These are phyloP conservation scores for Acronicta leporina DNA, from an alignment of 2,888 invertebrate species.

Conservation along the genomic window DNA sequence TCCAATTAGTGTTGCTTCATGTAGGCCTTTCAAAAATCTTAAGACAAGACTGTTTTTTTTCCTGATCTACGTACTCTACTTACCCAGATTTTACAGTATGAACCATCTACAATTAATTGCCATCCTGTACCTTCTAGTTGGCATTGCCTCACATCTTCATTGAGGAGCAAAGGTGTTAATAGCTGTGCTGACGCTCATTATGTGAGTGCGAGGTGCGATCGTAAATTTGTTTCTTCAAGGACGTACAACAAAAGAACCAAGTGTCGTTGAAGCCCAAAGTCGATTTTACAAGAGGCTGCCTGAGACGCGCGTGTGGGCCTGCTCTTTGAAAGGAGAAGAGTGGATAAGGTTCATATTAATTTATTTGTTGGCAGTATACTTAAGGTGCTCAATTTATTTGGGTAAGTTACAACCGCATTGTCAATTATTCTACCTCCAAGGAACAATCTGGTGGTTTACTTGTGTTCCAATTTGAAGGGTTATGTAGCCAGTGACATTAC, in stretches of 20 bases:
- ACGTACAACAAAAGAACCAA: slow-evolving; percentile 82
- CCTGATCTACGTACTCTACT: no score
- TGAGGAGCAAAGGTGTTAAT: slow-evolving; percentile 84
- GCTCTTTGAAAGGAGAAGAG: slow-evolving; percentile 45
- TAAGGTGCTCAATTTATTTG: no score
- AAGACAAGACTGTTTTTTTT: no score
- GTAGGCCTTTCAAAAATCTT: no score
- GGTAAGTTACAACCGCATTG: no score
- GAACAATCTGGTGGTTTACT: no score
- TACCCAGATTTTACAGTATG: not conserved
- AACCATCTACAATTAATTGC: not conserved
- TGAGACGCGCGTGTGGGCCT: slow-evolving; percentile 86
- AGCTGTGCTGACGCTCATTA: slow-evolving; percentile 83
- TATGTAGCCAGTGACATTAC: no score
- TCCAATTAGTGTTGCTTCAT: no score
- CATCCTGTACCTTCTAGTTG: not conserved
- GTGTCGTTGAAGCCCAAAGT: slow-evolving; percentile 83
- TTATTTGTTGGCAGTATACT: not conserved
- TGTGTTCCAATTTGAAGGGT: no score
- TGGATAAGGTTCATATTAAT: slow-evolving; percentile 62
- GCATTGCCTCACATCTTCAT: slow-evolving; percentile 73
- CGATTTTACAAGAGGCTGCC: slow-evolving; percentile 86
- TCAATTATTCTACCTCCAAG: no score
- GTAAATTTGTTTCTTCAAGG: slow-evolving; percentile 86
- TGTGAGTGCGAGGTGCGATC: slow-evolving; percentile 74